Percentiles rank a stretch among this genome's conserved stretches.
These are phyloP conservation scores for Gortyna flavago DNA, from an alignment of 2,888 invertebrate genomes.

Conservation along the genomic window DNA sequence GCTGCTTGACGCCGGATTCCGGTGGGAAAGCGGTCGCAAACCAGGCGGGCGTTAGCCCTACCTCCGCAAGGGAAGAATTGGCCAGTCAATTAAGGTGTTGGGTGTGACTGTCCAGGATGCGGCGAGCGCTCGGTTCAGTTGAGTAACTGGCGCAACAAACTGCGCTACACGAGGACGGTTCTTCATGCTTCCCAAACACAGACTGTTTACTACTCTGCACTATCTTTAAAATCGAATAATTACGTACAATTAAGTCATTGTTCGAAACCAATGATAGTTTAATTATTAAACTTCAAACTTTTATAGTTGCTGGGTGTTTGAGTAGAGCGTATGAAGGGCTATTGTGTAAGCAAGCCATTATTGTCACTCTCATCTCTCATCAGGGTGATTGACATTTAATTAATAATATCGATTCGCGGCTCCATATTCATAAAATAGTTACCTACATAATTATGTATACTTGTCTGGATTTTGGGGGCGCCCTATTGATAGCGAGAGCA, in stretches of 20 bases:
- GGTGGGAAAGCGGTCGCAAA: no score
- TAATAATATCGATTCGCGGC: slow-evolving; percentile 34
- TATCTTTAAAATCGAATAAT: not conserved
- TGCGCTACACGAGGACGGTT: no score
- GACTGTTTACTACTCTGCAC: not conserved
- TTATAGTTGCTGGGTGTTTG: slow-evolving; percentile 19
- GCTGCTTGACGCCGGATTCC: no score
- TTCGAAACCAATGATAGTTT: not conserved
- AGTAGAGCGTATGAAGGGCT: not conserved
- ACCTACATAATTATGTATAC: not conserved
- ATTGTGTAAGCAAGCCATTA: slow-evolving; percentile 23
- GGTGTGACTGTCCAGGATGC: no score
- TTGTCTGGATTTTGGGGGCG: not conserved
- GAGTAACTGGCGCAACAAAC: no score
- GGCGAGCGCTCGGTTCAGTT: no score
- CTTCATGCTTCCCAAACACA: no score
- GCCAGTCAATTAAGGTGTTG: no score
- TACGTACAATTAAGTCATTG: not conserved
- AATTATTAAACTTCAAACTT: slow-evolving; percentile 11
- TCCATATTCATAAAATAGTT: not conserved
- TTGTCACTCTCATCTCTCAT: slow-evolving; percentile 17
- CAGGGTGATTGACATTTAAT: slow-evolving; percentile 49
- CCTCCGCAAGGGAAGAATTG: no score
- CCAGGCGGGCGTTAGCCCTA: no score
- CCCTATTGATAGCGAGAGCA: not conserved